Percentiles rank a stretch among this genome's conserved stretches.
These are phyloP conservation scores for Aythya baeri DNA, from an alignment of 2,113 vertebrate genomes.

Conservation along the genomic window DNA sequence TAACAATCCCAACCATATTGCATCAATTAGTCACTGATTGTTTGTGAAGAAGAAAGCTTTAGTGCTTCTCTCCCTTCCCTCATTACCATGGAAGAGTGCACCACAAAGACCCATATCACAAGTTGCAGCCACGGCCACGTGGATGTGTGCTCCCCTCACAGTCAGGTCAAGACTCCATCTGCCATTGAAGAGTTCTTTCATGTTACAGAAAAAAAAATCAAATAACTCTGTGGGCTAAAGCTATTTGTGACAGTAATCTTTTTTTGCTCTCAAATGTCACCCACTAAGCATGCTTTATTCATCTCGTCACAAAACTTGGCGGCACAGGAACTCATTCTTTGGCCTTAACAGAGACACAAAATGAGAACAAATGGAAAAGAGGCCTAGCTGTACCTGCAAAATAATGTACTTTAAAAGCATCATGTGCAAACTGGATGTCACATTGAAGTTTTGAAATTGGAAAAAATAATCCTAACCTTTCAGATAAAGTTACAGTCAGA, in stretches of 20 bases:
- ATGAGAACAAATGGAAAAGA: neutral
- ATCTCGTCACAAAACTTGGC: neutral
- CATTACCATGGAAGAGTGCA: neutral
- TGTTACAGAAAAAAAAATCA: neutral
- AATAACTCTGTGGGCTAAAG: neutral
- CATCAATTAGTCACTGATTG: constrained; percentile 18
- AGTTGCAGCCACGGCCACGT: accelerated
- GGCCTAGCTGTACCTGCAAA: neutral
- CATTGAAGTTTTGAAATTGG: neutral
- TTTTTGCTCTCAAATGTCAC: neutral
- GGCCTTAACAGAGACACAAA: neutral
- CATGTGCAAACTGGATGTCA: neutral
- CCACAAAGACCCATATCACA: accelerated
- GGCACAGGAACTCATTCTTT: neutral
- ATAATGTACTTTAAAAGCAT: neutral
- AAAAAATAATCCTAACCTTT: neutral
- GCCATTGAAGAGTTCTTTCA: neutral
- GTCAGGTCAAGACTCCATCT: neutral
- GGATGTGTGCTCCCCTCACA: accelerated
- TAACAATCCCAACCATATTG: constrained; percentile 5
- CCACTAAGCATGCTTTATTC: neutral
- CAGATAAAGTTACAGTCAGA: neutral
- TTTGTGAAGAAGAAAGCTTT: constrained; percentile 6
- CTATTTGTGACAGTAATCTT: neutral
- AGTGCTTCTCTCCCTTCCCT: neutral